Percentiles rank a stretch among this genome's conserved stretches.
phyloP scores from a whole-genome alignment of 1,140 invertebrate genomes.

The Himalopsyche phryganea region DNA sequence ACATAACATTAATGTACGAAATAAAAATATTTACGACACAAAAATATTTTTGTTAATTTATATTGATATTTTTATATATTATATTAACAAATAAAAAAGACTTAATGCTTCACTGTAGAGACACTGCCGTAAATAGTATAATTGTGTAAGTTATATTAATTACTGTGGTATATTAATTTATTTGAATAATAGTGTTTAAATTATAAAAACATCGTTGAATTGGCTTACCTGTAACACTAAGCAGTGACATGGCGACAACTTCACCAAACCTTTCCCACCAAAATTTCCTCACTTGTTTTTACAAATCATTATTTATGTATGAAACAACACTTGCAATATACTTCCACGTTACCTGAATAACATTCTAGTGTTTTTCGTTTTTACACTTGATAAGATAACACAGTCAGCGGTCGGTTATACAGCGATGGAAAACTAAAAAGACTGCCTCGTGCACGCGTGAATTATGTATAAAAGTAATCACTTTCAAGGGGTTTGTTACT shows the following conservation, averaged over 20 bases:
- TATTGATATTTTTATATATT: too few relatives aligned
- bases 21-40: too few relatives aligned
- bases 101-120: too few relatives aligned
- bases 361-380: conserved; percentile 8
- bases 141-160: too few relatives aligned
- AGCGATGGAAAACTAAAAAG: not conserved
- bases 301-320: not conserved
- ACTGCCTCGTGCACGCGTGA: not conserved
- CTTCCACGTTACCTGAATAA: conserved; percentile 23
- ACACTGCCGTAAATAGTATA: too few relatives aligned
- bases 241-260: conserved; percentile 50
- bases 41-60: too few relatives aligned
- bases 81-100: too few relatives aligned
- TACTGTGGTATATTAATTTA: too few relatives aligned
- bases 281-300: conserved; percentile 12
- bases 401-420: not conserved
- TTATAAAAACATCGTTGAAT: not conserved
- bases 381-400: conserved; percentile 7
- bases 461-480: not conserved
- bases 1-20: too few relatives aligned
- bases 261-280: conserved; percentile 21
- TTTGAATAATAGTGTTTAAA: too few relatives aligned
- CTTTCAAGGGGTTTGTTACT: not conserved
- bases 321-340: conserved; percentile 6
- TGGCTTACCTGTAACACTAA: conserved; percentile 51